Evolutionary conservation across 2,888 invertebrate species (phyloP).

Genomic region (Seira musarum): DNA sequence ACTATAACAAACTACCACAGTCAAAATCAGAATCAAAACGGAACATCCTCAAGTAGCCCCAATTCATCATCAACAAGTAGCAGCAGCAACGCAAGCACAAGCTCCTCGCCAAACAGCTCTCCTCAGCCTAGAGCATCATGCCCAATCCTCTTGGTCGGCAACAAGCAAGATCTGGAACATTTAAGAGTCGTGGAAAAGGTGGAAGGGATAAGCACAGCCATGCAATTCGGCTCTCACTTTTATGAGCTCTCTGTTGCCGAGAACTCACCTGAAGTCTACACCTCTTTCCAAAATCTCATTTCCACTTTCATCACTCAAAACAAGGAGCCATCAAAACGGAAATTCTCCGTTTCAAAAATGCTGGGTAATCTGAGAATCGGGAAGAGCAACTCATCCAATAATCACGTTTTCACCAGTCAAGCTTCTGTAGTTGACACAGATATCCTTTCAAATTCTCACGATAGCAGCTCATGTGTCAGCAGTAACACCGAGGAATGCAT

Average conservation of each 20-base stretch:
- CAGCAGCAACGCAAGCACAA: slow-evolving; percentile 31
- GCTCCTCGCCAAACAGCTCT: slow-evolving; percentile 50
- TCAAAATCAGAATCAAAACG: slow-evolving; percentile 27
- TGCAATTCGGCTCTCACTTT: slow-evolving; percentile 80
- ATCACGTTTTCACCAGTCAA: slow-evolving; percentile 62
- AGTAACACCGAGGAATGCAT: no score
- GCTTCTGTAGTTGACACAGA: slow-evolving; percentile 65
- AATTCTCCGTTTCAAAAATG: slow-evolving; percentile 87
- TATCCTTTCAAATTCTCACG: background rate
- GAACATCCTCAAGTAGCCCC: slow-evolving; percentile 7
- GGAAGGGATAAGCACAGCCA: slow-evolving; percentile 80
- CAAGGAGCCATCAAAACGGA: slow-evolving; percentile 71
- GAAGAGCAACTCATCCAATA: slow-evolving; percentile 62
- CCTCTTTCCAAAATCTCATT: slow-evolving; percentile 78
- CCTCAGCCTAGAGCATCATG: slow-evolving; percentile 61
- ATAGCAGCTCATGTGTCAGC: background rate
- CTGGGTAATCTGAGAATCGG: slow-evolving; percentile 78
- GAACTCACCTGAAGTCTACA: slow-evolving; percentile 82
- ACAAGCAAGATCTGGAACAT: slow-evolving; percentile 86
- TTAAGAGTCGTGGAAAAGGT: slow-evolving; percentile 82
- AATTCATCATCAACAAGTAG: background rate
- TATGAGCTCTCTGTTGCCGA: slow-evolving; percentile 88
- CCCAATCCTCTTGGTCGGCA: slow-evolving; percentile 81
- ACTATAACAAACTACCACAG: slow-evolving; percentile 72
- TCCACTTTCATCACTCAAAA: slow-evolving; percentile 58